phyloP scores from a whole-genome alignment of 1,140 invertebrate species.

The Neomicropteryx cornuta region DNA sequence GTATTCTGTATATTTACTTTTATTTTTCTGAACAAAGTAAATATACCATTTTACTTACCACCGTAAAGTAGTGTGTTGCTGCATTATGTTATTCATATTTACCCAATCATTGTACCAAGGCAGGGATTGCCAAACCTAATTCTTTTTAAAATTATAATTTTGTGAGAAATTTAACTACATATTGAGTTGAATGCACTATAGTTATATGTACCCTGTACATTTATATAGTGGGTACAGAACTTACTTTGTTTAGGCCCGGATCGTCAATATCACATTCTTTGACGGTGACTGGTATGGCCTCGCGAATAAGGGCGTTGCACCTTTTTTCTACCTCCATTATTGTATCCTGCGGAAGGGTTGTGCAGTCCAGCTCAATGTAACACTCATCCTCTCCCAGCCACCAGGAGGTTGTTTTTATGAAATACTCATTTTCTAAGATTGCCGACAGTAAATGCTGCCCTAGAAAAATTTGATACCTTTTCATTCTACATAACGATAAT shows the following conservation, averaged over 20 bases:
- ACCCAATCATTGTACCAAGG: no score
- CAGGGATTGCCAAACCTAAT: no score
- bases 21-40: no score
- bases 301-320: constrained; percentile 57
- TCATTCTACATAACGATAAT: no score
- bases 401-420: constrained; percentile 64
- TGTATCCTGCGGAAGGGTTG: constrained; percentile 35
- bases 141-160: no score
- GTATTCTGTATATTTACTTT: no score
- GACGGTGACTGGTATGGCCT: constrained; percentile 47
- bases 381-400: constrained; percentile 59
- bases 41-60: no score
- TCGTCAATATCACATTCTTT: constrained; percentile 49
- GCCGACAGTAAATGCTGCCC: constrained; percentile 79
- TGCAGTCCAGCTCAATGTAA: constrained; percentile 49
- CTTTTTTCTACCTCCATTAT: constrained; percentile 45
- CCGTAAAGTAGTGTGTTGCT: no score
- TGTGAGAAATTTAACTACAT: constrained; percentile 3
- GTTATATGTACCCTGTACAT: constrained; percentile 7
- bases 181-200: constrained; percentile 16
- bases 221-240: background rate
- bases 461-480: no score
- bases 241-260: constrained; percentile 43
- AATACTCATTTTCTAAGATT: constrained; percentile 56
- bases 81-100: no score